A percentile compares a stretch with the other conserved stretches of the same genome.
Conservation (phyloP, 2,888 invertebrate genomes). For the Hydrotaea cyrtoneurina region DNA sequence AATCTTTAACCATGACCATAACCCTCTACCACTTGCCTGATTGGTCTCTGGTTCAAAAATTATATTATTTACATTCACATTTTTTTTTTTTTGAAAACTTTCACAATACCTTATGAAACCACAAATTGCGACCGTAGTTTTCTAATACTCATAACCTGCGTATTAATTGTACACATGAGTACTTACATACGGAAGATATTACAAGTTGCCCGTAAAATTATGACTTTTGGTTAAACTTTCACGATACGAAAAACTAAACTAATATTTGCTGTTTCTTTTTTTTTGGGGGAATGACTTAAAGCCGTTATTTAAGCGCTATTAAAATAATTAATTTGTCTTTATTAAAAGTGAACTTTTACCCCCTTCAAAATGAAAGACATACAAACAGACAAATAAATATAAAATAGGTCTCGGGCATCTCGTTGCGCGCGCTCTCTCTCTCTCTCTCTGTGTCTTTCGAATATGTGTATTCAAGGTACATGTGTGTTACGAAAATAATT, state of each 20-base stretch:
- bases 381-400: background rate
- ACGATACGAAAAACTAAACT: slow-evolving; percentile 35
- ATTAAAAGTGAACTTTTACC: slow-evolving; percentile 56
- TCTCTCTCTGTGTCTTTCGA: background rate
- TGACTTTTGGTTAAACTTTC: slow-evolving; percentile 54
- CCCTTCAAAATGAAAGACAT: slow-evolving; percentile 36
- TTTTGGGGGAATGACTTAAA: slow-evolving; percentile 31
- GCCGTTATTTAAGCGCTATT: slow-evolving; percentile 55
- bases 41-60: no score
- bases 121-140: no score
- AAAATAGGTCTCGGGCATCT: slow-evolving; percentile 30
- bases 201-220: background rate
- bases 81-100: no score
- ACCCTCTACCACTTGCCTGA: no score
- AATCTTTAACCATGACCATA: no score
- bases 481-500: slow-evolving; percentile 39
- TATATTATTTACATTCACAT: no score
- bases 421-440: background rate
- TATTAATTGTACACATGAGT: no score
- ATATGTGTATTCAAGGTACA: background rate
- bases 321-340: slow-evolving; percentile 51
- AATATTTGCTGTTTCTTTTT: slow-evolving; percentile 22
- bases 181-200: background rate
- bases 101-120: no score
- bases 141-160: no score